A percentile compares a stretch with the other conserved stretches of the same genome.
These are phyloP conservation scores for Ladona fulva DNA, from an alignment of 1,140 invertebrate species.

Conservation along the genomic window DNA sequence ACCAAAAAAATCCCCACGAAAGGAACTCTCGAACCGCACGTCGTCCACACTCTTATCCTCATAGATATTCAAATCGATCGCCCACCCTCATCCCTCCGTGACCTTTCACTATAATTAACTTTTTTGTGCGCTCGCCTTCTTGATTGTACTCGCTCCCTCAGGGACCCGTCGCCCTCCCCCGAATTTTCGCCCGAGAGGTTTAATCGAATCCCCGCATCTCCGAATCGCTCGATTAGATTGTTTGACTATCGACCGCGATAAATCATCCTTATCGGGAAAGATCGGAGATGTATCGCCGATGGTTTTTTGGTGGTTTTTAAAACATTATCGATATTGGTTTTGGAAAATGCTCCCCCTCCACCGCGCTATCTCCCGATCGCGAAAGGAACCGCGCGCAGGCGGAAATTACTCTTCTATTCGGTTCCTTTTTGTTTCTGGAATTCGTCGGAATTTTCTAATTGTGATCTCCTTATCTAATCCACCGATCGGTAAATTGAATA, in stretches of 20 bases:
- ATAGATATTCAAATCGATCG: neutral
- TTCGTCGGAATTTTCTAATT: neutral
- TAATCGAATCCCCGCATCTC: neutral
- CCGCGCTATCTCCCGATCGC: neutral
- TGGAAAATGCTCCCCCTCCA: neutral
- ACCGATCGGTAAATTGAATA: neutral
- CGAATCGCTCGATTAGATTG: neutral
- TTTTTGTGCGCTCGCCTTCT: neutral
- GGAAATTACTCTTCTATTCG: no score
- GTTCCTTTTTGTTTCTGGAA: no score
- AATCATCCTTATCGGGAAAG: neutral
- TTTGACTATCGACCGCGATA: neutral
- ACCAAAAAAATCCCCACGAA: neutral
- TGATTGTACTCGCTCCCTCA: slow-evolving; percentile 3
- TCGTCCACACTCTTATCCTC: neutral
- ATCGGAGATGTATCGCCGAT: neutral
- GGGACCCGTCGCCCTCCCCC: neutral
- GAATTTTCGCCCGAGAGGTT: neutral
- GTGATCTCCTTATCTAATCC: neutral
- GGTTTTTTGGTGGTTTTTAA: neutral
- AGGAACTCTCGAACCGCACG: neutral
- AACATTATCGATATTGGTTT: neutral
- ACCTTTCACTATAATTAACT: neutral
- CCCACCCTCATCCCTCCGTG: neutral
- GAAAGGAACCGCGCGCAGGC: neutral